phyloP scores from a whole-genome alignment of 2,888 invertebrate species.

The Caenorhabditis panamensis region DNA sequence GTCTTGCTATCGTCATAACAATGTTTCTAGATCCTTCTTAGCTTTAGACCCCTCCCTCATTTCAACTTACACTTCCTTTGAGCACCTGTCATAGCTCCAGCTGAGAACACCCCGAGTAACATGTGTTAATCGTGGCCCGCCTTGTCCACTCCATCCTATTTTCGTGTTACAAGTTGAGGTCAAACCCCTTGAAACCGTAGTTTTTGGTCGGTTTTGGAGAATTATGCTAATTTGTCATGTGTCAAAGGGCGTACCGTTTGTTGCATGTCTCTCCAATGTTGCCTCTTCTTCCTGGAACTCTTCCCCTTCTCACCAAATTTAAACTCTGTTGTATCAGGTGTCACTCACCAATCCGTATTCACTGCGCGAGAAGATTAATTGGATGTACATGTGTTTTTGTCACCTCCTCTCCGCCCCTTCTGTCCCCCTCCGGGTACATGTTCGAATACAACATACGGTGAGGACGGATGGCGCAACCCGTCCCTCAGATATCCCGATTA shows the following conservation, averaged over 20 bases:
- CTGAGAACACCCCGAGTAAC: too few relatives aligned
- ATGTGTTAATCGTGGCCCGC: too few relatives aligned
- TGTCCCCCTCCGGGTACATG: constrained; percentile 14
- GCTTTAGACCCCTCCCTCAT: too few relatives aligned
- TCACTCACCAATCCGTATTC: constrained; percentile 3
- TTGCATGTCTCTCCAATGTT: background rate
- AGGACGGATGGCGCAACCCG: constrained; percentile 36
- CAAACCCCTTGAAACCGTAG: too few relatives aligned
- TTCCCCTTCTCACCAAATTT: constrained; percentile 5
- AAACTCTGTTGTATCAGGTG: background rate
- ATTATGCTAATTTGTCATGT: constrained; percentile 3
- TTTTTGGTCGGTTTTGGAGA: too few relatives aligned
- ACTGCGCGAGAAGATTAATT: constrained; percentile 54
- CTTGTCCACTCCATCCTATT: too few relatives aligned
- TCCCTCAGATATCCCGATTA: constrained; percentile 31
- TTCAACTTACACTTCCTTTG: too few relatives aligned
- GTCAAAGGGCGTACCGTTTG: background rate
- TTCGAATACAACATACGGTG: constrained; percentile 10
- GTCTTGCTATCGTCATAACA: too few relatives aligned
- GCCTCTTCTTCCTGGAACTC: constrained; percentile 25
- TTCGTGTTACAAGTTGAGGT: too few relatives aligned
- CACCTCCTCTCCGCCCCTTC: constrained; percentile 44
- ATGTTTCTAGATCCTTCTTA: too few relatives aligned
- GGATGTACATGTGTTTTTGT: constrained; percentile 58
- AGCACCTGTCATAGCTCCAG: too few relatives aligned